Evolutionary conservation across 2,113 vertebrate species (phyloP).

Genomic region (Dasyprocta punctata): DNA sequence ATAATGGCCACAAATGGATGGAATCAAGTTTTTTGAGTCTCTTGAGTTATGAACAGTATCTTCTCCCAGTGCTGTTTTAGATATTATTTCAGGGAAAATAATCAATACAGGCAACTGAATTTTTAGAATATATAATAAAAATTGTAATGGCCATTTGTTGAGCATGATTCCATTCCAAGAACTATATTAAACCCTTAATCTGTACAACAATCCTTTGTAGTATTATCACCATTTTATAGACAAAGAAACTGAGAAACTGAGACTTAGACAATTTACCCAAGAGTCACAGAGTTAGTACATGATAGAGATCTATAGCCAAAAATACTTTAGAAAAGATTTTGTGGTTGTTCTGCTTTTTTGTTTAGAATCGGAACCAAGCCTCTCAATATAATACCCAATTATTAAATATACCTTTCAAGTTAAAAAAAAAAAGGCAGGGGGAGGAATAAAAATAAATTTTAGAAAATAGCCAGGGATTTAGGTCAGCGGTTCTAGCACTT

Average conservation of each 20-base stretch:
- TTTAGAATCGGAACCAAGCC: not conserved
- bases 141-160: not conserved
- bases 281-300: not conserved
- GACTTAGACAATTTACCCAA: not conserved
- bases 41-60: constrained; percentile 9
- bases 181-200: not conserved
- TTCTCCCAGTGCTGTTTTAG: not conserved
- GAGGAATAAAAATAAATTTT: no score
- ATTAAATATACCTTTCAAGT: not conserved
- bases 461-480: no score
- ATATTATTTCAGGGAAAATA: not conserved
- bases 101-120: not conserved
- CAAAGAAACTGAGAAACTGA: not conserved
- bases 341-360: not conserved
- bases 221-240: not conserved
- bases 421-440: not conserved
- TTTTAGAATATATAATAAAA: not conserved
- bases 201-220: not conserved
- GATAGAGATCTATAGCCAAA: not conserved
- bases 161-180: not conserved
- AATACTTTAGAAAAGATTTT: not conserved
- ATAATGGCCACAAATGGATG: not conserved
- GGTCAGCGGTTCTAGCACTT: no score
- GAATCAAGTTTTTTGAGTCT: constrained; percentile 21
- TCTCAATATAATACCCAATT: not conserved